A percentile compares a stretch with the other conserved stretches of the same genome.
Conservation (phyloP, 2,797 vertebrate species). For the Falco cherrug region DNA sequence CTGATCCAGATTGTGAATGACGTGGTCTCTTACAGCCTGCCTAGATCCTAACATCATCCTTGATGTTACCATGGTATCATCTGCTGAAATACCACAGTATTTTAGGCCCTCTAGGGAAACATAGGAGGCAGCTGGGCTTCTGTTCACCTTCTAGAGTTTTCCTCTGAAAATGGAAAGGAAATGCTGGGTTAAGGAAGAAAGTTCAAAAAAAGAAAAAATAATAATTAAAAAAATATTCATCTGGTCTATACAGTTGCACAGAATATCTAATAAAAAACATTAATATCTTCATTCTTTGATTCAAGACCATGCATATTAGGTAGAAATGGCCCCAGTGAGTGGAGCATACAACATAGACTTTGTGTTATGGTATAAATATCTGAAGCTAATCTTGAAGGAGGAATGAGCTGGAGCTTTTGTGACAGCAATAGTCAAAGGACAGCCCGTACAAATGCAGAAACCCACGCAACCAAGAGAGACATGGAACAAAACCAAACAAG, state of each 20-base stretch:
- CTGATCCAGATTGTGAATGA: neutral
- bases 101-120: neutral
- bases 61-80: neutral
- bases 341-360: neutral
- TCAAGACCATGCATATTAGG: neutral
- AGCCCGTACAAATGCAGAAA: conserved; percentile 9
- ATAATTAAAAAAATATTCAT: too few relatives aligned
- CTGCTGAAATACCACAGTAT: neutral
- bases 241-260: neutral
- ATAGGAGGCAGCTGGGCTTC: neutral
- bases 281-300: neutral
- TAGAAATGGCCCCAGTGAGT: neutral
- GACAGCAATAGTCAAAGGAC: conserved; percentile 42
- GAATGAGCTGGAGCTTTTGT: conserved; percentile 22
- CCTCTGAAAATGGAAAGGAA: neutral
- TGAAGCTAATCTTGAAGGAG: conserved; percentile 6
- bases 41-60: neutral
- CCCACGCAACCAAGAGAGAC: conserved; percentile 37
- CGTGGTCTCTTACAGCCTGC: neutral
- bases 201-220: neutral
- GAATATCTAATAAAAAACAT: neutral
- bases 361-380: neutral
- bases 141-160: neutral
- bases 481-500: conserved; percentile 44
- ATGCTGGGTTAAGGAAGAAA: neutral